These are phyloP conservation scores for Aurelia sp. DNA, from an alignment of 30 jellyfish, hydroid and myxozoan species.

Conservation along the genomic window DNA sequence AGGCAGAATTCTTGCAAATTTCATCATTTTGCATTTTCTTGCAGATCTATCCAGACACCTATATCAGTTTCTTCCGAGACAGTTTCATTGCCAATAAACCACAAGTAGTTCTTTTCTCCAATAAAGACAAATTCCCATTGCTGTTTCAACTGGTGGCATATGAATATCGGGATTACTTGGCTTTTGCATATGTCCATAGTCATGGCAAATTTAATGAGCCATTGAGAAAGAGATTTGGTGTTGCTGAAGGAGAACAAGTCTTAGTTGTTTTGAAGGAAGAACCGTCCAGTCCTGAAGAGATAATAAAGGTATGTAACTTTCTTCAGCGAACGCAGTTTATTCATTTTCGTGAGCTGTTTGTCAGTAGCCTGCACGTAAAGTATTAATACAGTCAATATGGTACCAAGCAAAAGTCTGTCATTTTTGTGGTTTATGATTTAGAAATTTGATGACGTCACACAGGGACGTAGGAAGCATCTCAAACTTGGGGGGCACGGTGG, in stretches of 20 bases:
- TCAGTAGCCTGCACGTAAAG: no score
- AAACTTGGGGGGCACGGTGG: no score
- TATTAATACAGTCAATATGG: no score
- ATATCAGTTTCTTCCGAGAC: conserved; percentile 61
- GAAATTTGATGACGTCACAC: no score
- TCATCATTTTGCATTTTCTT: background rate
- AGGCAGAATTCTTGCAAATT: no score
- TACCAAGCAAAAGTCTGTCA: no score
- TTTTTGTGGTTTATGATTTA: no score
- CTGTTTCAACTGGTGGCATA: conserved; percentile 72
- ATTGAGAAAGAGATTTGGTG: conserved; percentile 67
- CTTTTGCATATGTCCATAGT: conserved; percentile 79
- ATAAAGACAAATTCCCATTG: conserved; percentile 65
- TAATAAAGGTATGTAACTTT: conserved; percentile 55
- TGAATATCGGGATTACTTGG: conserved; percentile 64
- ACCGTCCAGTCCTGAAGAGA: conserved; percentile 82
- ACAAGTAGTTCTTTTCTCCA: conserved; percentile 74
- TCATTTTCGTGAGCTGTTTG: no score
- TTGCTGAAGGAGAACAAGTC: conserved; percentile 60
- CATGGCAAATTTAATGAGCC: conserved; percentile 6
- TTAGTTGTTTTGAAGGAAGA: conserved; percentile 83
- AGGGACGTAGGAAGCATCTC: no score
- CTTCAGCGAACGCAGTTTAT: no score
- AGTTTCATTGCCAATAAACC: conserved; percentile 83
- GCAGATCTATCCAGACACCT: conserved; percentile 48